Conservation (phyloP, 1,140 invertebrate genomes). For the Melanaphis sacchari region DNA sequence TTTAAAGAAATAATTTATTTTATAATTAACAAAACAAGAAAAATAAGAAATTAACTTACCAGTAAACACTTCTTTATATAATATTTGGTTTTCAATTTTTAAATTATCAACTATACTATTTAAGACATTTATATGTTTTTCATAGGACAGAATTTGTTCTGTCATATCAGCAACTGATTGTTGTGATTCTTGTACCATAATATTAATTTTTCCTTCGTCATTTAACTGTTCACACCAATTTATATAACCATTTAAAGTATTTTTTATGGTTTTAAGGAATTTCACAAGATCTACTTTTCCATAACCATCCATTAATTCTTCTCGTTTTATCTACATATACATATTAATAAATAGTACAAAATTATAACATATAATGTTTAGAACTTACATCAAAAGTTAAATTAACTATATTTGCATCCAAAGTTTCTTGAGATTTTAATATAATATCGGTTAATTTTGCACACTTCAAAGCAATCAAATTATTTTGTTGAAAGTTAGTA, state of each 20-base stretch:
- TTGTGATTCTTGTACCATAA: neutral
- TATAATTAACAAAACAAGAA: neutral
- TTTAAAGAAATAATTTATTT: neutral
- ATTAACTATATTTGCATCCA: neutral
- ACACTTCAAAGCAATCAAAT: conserved; percentile 2
- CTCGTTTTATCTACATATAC: conserved; percentile 9
- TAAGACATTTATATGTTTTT: neutral
- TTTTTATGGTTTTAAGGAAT: conserved; percentile 18
- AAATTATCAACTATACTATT: conserved; percentile 15
- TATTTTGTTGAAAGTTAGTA: conserved; percentile 28
- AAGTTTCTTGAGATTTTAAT: conserved; percentile 18
- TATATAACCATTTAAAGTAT: conserved; percentile 1
- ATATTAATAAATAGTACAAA: neutral
- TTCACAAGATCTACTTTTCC: conserved; percentile 29
- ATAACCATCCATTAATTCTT: neutral
- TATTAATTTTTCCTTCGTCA: neutral
- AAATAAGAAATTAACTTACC: conserved; percentile 16
- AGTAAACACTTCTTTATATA: conserved; percentile 16
- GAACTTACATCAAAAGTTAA: conserved; percentile 25
- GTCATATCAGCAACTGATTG: conserved; percentile 24
- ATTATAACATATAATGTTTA: neutral
- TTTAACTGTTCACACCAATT: conserved; percentile 33
- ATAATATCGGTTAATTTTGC: conserved; percentile 8
- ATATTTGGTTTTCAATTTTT: conserved; percentile 5
- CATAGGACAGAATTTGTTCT: neutral